Evolutionary conservation across 2,113 vertebrate species (phyloP), one percentile per base, ranked within the genome.

Genomic region (Anarrhichthys ocellatus): DNA sequence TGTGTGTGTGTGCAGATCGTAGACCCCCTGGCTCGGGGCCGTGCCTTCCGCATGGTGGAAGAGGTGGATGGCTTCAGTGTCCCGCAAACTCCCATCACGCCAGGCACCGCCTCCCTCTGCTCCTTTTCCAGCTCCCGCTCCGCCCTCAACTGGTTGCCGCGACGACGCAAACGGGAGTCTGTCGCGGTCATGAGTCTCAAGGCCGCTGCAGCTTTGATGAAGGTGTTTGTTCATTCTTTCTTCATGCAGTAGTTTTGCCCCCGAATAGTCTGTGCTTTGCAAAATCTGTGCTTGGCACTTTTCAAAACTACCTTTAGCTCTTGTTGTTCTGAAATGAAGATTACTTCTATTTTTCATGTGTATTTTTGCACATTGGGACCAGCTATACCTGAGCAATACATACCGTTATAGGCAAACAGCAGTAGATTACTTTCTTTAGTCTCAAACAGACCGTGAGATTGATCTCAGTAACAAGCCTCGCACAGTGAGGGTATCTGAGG

Each of bases 111-210:
- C 0, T 99, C 98, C 1, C 94, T 99, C 72, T 98, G 97, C 94
- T 99, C 98, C 91, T 97, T 98, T 95, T 97, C 96, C 93, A 99
- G 98, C 94, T 99, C 98, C 0, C 97, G 97, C 89, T 99, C 97
- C 0, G 97, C 96, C 63, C 97, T 98, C 86, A 96, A 94, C 90
- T 95, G 97, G 83, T 90, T 97, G 79, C 98, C 97, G 0, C 95
- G 96, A 32, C 91, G 98, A 82, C 96, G 97, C 81, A 99, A 99
- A 86, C 94, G 97, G 1, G 97, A 99, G 76, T 99, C 98, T 0
- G 98, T 99, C 6, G 98, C 98, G 42, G 97, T 98, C 78, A 99
- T 99, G 98, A 99, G 97, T 76, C 97, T 99, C 89, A 96, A 97
- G 70, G 98, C 97, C 0, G 98, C 98, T 0, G 97, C 97, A 0